A percentile compares a stretch with the other conserved stretches of the same genome.
phyloP scores from a whole-genome alignment of 2,888 invertebrate species.

The Agriotes lineatus region DNA sequence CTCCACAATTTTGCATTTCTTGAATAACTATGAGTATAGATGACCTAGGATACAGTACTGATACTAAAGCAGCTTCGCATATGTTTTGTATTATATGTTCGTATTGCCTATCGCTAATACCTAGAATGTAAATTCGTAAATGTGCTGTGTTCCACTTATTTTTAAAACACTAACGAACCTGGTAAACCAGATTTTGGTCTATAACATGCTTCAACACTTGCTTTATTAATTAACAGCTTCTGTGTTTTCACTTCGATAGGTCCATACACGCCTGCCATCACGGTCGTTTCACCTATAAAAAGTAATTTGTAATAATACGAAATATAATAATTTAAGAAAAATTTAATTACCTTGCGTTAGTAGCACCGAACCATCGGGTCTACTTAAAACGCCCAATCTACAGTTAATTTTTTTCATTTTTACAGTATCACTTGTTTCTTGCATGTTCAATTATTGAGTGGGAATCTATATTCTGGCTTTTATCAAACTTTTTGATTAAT shows the following conservation, averaged over 20 bases:
- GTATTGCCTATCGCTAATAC: slow-evolving; percentile 76
- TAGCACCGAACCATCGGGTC: slow-evolving; percentile 84
- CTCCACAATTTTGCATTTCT: slow-evolving; percentile 87
- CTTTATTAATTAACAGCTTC: slow-evolving; percentile 82
- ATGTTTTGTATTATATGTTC: slow-evolving; percentile 83
- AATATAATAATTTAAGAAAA: too few relatives aligned
- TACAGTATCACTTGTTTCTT: neutral
- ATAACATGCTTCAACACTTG: slow-evolving; percentile 83
- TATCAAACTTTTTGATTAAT: too few relatives aligned
- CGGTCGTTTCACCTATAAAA: slow-evolving; percentile 80
- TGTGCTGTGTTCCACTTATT: too few relatives aligned
- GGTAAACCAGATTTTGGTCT: slow-evolving; percentile 83
- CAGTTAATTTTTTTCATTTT: slow-evolving; percentile 61
- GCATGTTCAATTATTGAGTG: neutral
- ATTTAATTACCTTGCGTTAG: slow-evolving; percentile 80
- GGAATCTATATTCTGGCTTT: too few relatives aligned
- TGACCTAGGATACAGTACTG: slow-evolving; percentile 83
- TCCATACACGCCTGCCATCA: slow-evolving; percentile 84
- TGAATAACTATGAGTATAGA: slow-evolving; percentile 84
- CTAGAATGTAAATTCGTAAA: slow-evolving; percentile 60
- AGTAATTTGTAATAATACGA: too few relatives aligned
- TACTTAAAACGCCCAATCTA: slow-evolving; percentile 78
- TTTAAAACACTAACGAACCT: slow-evolving; percentile 57
- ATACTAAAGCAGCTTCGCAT: slow-evolving; percentile 80
- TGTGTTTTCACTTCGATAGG: slow-evolving; percentile 84